phyloP scores from a whole-genome alignment of 2,113 vertebrate genomes.

The Callopanchax toddi region DNA sequence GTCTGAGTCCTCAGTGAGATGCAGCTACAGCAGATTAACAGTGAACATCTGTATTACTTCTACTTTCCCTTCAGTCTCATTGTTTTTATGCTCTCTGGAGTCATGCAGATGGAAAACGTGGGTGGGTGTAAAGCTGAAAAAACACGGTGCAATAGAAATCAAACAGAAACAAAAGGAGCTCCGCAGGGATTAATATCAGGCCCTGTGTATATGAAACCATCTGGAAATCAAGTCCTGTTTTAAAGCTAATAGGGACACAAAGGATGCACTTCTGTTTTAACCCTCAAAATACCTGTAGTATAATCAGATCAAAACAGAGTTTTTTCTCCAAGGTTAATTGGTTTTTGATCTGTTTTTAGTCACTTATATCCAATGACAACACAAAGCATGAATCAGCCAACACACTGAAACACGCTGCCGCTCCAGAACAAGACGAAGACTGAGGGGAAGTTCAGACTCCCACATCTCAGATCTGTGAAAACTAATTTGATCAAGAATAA shows the following conservation, averaged over 20 bases:
- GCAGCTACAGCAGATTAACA: neutral
- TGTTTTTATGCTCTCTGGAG: neutral
- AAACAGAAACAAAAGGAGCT: neutral
- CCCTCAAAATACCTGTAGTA: too few relatives aligned
- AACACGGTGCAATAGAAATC: neutral
- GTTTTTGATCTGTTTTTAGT: too few relatives aligned
- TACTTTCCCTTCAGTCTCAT: neutral
- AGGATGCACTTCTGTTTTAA: too few relatives aligned
- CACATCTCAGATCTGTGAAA: neutral
- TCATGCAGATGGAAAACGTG: conserved; percentile 7
- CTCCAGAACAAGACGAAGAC: neutral
- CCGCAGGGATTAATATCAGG: neutral
- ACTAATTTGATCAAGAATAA: neutral
- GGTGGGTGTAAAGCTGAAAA: neutral
- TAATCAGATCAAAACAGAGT: neutral
- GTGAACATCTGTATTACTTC: neutral
- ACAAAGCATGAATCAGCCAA: neutral
- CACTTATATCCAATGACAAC: neutral
- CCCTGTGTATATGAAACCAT: neutral
- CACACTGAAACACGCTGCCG: neutral
- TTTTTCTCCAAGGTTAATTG: too few relatives aligned
- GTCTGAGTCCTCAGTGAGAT: conserved; percentile 8
- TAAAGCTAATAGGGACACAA: too few relatives aligned
- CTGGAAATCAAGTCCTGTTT: neutral
- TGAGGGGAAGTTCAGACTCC: neutral